Percentiles rank a stretch among this genome's conserved stretches.
Conservation (phyloP, 2,113 vertebrate genomes). For the Cervus canadensis region DNA sequence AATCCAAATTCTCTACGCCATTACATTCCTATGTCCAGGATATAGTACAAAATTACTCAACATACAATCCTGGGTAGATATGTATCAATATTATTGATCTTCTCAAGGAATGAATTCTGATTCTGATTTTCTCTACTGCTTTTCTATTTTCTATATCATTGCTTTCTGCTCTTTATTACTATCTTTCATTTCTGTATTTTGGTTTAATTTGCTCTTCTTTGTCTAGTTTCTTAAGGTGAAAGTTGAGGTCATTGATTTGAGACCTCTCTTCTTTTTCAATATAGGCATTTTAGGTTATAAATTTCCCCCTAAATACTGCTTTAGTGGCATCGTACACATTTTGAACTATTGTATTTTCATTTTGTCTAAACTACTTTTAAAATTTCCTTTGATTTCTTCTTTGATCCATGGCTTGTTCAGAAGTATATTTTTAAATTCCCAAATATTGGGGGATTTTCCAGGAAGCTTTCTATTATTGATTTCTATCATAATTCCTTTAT, state of each 20-base stretch:
- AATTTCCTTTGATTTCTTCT: neutral
- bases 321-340: neutral
- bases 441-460: neutral
- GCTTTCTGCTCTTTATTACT: neutral
- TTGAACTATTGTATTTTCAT: neutral
- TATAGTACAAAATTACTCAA: neutral
- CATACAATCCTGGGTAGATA: neutral
- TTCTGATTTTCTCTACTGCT: neutral
- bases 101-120: neutral
- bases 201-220: conserved; percentile 3
- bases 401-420: neutral
- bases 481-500: neutral
- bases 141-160: neutral
- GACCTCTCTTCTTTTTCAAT: neutral
- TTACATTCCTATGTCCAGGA: neutral
- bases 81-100: neutral
- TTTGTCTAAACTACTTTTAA: neutral
- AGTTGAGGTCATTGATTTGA: neutral
- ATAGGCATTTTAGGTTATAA: neutral
- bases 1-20: neutral
- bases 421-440: neutral
- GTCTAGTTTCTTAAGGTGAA: conserved; percentile 9
- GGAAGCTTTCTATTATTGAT: neutral
- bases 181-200: neutral
- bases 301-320: neutral